A percentile compares a stretch with the other conserved stretches of the same genome.
phyloP scores from a whole-genome alignment of 2,888 invertebrate species.

The Sarcophaga variegata region DNA sequence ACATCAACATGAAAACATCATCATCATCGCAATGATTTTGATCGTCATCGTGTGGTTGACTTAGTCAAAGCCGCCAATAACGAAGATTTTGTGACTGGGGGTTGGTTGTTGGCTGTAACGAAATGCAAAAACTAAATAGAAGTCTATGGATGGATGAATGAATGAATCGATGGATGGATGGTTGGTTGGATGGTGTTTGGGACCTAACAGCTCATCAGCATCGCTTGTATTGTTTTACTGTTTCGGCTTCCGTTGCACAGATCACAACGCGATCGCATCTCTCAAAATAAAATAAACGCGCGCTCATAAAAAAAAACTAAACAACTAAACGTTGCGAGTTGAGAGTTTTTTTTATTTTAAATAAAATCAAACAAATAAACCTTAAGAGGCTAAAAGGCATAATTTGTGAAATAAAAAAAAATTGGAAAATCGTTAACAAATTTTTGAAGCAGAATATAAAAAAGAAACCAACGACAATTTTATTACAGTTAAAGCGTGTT shows the following conservation, averaged over 20 bases:
- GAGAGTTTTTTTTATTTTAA: not conserved
- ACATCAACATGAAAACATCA: conserved; percentile 9
- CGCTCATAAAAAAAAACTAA: conserved; percentile 1
- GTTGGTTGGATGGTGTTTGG: not conserved
- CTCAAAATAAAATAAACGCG: conserved; percentile 24
- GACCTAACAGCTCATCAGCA: conserved; percentile 65
- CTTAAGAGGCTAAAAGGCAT: conserved; percentile 20
- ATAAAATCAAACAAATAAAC: conserved; percentile 9
- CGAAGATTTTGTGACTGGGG: conserved; percentile 50
- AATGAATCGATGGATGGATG: not conserved
- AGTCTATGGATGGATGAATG: not conserved
- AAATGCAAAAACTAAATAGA: conserved; percentile 37
- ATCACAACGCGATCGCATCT: conserved; percentile 68
- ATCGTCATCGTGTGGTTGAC: not conserved
- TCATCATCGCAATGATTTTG: conserved; percentile 33
- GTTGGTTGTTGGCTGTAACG: conserved; percentile 28
- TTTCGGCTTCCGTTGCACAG: conserved; percentile 70
- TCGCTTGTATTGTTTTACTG: conserved; percentile 67
- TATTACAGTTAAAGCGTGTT: conserved; percentile 28
- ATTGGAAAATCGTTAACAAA: conserved; percentile 15
- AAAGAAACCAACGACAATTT: conserved; percentile 25
- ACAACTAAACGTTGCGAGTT: not conserved
- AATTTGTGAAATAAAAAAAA: conserved; percentile 5
- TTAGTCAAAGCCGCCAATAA: conserved; percentile 3
- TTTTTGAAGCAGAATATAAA: not conserved